These are phyloP conservation scores for Nomada fucata DNA, from an alignment of 2,888 invertebrate species.

Conservation along the genomic window DNA sequence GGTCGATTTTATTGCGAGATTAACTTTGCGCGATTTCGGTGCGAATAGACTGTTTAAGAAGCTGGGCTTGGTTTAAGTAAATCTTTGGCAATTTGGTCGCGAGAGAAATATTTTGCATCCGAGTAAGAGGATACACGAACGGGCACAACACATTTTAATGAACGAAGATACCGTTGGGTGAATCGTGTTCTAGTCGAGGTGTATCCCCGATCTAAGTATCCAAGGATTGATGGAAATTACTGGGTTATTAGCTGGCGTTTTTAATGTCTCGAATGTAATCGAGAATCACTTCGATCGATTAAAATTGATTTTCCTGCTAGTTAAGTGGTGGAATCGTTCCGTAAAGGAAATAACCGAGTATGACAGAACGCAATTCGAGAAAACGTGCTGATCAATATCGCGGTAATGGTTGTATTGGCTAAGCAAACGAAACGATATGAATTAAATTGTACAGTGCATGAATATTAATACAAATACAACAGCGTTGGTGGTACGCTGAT, in stretches of 20 bases:
- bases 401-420: not conserved
- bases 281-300: not conserved
- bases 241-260: not conserved
- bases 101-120: too few species aligned
- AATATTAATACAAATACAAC: not conserved
- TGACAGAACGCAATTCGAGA: slow-evolving; percentile 2
- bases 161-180: not conserved
- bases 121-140: too few species aligned
- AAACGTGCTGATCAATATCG: not conserved
- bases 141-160: too few species aligned
- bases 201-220: not conserved
- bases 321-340: not conserved
- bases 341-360: not conserved
- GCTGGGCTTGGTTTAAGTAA: too few species aligned
- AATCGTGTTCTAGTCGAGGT: not conserved
- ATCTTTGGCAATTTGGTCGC: too few species aligned
- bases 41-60: too few species aligned
- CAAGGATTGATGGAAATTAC: not conserved
- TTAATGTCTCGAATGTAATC: not conserved
- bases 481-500: not conserved
- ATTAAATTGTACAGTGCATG: not conserved
- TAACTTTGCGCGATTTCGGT: too few species aligned
- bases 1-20: too few species aligned
- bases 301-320: not conserved
- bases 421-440: not conserved